A percentile compares a stretch with the other conserved stretches of the same genome.
Conservation (phyloP, 2,797 vertebrate species). For the Acanthurus tractus region DNA sequence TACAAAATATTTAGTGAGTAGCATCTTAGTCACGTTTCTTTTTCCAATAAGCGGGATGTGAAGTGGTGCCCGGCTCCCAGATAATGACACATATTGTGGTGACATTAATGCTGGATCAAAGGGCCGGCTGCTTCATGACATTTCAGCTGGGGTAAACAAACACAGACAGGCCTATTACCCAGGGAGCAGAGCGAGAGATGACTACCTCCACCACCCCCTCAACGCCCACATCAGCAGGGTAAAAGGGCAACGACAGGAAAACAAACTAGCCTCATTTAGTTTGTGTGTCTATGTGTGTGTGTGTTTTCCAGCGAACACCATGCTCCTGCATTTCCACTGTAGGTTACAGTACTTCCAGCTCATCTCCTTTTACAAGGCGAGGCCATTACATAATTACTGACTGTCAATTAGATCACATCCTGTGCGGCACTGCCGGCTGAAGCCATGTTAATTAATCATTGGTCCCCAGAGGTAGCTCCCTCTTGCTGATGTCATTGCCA, state of each 20-base stretch:
- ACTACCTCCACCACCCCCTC: constrained; percentile 53
- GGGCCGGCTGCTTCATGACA: constrained; percentile 63
- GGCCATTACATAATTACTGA: constrained; percentile 78
- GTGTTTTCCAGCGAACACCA: constrained; percentile 3
- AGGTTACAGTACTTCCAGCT: constrained; percentile 69
- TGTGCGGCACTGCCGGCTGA: constrained; percentile 66
- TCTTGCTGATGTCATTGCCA: constrained; percentile 64
- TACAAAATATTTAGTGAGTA: constrained; percentile 50
- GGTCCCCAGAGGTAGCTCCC: constrained; percentile 68
- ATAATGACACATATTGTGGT: constrained; percentile 74
- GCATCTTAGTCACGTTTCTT: constrained; percentile 59
- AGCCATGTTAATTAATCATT: constrained; percentile 80
- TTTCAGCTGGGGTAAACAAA: constrained; percentile 71
- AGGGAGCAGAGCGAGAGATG: constrained; percentile 48
- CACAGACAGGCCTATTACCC: constrained; percentile 54
- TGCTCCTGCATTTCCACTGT: constrained; percentile 59
- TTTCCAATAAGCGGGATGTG: constrained; percentile 64
- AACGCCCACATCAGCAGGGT: constrained; percentile 42
- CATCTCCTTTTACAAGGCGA: constrained; percentile 77
- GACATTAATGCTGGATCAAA: constrained; percentile 74
- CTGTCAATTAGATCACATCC: constrained; percentile 79
- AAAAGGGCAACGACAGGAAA: constrained; percentile 65
- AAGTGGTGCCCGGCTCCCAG: constrained; percentile 57
- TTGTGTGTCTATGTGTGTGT: constrained; percentile 16
- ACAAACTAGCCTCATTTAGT: constrained; percentile 57